Conservation (phyloP, 2,888 invertebrate genomes). For the Thysanoteuthis rhombus region DNA sequence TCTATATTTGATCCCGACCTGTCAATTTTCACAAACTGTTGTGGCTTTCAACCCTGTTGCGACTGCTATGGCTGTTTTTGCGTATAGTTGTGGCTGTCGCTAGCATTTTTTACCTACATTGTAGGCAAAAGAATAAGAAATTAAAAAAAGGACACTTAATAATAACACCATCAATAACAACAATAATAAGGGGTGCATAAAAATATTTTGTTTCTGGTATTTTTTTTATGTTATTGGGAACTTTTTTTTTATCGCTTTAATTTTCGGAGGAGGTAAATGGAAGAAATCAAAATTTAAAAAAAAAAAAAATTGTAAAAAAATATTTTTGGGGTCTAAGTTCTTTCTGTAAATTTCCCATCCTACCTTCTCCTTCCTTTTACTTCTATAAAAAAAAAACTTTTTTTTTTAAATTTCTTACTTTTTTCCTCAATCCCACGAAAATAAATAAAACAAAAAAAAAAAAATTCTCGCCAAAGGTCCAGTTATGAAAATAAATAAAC, state of each 20-base stretch:
- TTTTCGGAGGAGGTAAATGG: not conserved
- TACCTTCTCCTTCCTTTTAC: not conserved
- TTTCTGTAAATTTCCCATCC: not conserved
- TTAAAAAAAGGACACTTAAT: not conserved
- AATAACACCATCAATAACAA: conserved; percentile 1
- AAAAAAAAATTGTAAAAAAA: not conserved
- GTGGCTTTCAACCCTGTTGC: not conserved
- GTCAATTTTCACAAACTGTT: not conserved
- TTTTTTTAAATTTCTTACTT: not conserved
- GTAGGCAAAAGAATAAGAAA: not conserved
- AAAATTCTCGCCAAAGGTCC: not conserved
- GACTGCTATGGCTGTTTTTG: not conserved
- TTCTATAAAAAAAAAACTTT: not conserved
- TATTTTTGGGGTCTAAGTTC: not conserved
- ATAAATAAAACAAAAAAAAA: not conserved
- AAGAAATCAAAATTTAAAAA: not conserved
- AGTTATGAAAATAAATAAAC: not conserved
- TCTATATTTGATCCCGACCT: not conserved
- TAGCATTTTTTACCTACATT: not conserved
- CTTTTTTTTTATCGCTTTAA: not conserved
- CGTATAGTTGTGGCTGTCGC: not conserved
- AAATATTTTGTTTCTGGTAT: not conserved
- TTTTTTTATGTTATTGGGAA: not conserved
- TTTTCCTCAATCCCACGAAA: not conserved
- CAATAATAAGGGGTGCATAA: not conserved